Evolutionary conservation across 2,797 vertebrate genomes (phyloP).

Genomic region (Holocentrus rufus): DNA sequence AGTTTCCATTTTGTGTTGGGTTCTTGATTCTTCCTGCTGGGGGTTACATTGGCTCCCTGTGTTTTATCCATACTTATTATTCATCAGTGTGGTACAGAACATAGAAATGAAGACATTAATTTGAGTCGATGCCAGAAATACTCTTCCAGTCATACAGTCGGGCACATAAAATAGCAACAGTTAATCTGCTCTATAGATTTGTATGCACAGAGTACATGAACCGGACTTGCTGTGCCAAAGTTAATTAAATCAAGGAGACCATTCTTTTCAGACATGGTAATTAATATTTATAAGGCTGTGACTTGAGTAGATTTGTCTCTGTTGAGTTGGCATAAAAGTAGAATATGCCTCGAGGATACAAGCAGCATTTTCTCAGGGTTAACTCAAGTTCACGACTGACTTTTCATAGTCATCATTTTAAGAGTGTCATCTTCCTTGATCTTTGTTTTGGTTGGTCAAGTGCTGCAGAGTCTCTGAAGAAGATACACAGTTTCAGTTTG

Average conservation of each 20-base stretch:
- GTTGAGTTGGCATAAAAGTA: background rate
- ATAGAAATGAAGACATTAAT: constrained; percentile 3
- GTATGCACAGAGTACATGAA: constrained; percentile 31
- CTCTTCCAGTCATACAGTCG: constrained; percentile 20
- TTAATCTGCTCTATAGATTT: constrained; percentile 23
- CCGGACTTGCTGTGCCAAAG: constrained; percentile 48
- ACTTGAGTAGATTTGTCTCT: constrained; percentile 18
- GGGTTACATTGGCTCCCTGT: no score
- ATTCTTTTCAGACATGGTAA: constrained; percentile 39
- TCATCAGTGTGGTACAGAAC: background rate
- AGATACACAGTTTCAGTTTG: background rate
- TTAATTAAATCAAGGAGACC: constrained; percentile 49
- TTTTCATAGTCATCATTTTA: constrained; percentile 26
- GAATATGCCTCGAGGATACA: constrained; percentile 29
- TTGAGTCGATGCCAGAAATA: constrained; percentile 21
- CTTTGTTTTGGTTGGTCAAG: constrained; percentile 42
- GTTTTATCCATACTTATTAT: background rate
- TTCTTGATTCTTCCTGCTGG: no score
- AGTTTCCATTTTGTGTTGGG: no score
- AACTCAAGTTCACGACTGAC: constrained; percentile 20
- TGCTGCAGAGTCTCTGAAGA: constrained; percentile 13
- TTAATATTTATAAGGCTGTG: constrained; percentile 59
- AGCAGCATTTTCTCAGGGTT: constrained; percentile 19
- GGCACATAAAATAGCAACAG: constrained; percentile 26
- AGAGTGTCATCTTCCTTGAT: constrained; percentile 13